Evolutionary conservation across 2,113 vertebrate species (phyloP), one percentile per base, ranked within the genome.

Genomic region (Nannospalax galili): DNA sequence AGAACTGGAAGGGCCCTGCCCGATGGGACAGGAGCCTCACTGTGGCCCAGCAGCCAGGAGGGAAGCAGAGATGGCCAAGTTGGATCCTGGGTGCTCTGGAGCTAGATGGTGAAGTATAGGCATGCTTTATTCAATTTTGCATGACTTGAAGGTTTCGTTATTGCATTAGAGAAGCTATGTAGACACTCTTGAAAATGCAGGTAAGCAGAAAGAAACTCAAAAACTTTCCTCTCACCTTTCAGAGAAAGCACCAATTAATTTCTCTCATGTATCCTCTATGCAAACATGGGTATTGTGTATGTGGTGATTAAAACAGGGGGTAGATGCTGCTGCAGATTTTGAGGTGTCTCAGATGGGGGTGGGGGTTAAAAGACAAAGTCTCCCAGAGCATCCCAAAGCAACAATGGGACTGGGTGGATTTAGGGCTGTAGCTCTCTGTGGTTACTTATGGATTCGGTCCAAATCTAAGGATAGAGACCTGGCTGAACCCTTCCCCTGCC

Each of bases 1-100:
- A 96, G 96, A 97, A 56, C 74, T 26, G 79, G 95, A 88, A 75
- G 80, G 86, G 72, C 73, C 77, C 67, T 48, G 62, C 92, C 84
- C 77, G 85, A 22, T 0, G 20, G 32, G 85, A 10, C 30, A 9
- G 32, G 82, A 91, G 80, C 11, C 75, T n/a, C 80, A 48, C 22
- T 0, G 58, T 7, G 4, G 56, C 67, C 60, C 40, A 8, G 32
- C 52, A 78, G 87, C 42, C 77, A 24, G 26, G 2, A 32, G 70
- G 62, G 30, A 42, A 81, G 42, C 17, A 3, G 19, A 69, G 17
- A 84, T 0, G 0, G 30, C 10, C 75, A 16, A 65, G 42, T 70
- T 20, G 87, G 85, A 88, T 16, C n/a, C 37, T 17, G 19, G 90
- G 70, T 78, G 48, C 22, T 70, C 77, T 19, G 65, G 72, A 37